These are phyloP conservation scores for Trematocara zebra DNA, from an alignment of 2,113 vertebrate genomes.

Conservation along the genomic window DNA sequence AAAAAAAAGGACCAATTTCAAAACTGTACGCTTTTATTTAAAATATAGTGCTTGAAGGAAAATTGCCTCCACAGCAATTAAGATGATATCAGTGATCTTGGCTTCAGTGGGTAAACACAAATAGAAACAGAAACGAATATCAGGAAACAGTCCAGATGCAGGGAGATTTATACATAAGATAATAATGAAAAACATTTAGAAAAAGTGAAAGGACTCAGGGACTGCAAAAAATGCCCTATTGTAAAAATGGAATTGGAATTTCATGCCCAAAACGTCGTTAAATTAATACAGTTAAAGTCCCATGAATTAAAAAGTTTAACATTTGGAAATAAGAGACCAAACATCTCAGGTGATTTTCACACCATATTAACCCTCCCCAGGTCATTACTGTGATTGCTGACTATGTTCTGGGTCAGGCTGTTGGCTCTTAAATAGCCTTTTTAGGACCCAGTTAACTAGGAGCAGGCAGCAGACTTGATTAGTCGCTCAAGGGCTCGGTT, in stretches of 20 bases:
- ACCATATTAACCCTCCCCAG: neutral
- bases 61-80: conserved; percentile 2
- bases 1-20: neutral
- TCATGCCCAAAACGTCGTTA: neutral
- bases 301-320: neutral
- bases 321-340: neutral
- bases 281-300: neutral
- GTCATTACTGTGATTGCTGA: neutral
- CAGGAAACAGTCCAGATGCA: conserved; percentile 24
- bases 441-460: conserved; percentile 11
- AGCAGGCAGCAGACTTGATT: conserved; percentile 13
- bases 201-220: neutral
- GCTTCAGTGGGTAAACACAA: conserved; percentile 37
- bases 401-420: neutral
- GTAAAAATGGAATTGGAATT: neutral
- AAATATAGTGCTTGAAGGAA: conserved; percentile 16
- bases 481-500: conserved; percentile 14
- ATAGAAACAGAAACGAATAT: neutral
- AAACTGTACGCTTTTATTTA: neutral
- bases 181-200: conserved; percentile 11
- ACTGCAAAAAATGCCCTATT: neutral
- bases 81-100: conserved; percentile 47
- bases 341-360: neutral
- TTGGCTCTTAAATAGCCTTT: neutral
- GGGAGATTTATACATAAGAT: conserved; percentile 34